Conservation (phyloP, 2,797 vertebrate species). For the Brachyalestes nurse region DNA sequence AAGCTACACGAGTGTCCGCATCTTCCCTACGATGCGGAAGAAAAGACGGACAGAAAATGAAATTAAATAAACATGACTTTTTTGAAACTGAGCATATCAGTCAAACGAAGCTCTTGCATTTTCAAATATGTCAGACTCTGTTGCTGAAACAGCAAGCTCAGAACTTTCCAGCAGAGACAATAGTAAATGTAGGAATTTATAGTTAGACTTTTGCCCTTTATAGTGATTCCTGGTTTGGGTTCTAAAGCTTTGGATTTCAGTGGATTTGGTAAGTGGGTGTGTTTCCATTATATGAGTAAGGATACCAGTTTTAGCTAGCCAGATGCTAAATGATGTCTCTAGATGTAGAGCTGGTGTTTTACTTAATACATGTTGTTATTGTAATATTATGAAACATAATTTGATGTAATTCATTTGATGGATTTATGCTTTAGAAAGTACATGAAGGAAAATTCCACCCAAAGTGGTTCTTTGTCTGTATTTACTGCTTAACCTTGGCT, state of each 20-base stretch:
- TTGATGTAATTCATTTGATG: background rate
- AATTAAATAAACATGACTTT: background rate
- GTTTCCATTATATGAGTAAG: constrained; percentile 16
- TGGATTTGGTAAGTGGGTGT: constrained; percentile 6
- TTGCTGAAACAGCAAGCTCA: background rate
- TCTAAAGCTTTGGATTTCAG: background rate
- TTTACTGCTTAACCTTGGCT: background rate
- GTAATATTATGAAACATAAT: background rate
- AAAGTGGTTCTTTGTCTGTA: background rate
- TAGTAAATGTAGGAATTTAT: too few species aligned
- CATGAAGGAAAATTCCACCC: background rate
- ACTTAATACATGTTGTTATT: background rate
- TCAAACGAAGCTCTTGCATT: background rate
- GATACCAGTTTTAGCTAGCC: background rate
- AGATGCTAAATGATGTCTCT: background rate
- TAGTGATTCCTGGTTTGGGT: constrained; percentile 1
- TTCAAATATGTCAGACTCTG: background rate
- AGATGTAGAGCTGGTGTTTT: constrained; percentile 39
- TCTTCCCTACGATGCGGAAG: background rate
- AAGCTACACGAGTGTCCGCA: background rate
- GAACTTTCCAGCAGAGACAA: background rate
- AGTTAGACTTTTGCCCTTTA: background rate
- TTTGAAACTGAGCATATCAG: background rate
- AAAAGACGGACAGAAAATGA: constrained; percentile 2
- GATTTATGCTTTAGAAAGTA: background rate